Conservation (phyloP, 2,113 vertebrate genomes). For the Antigone vipio region DNA sequence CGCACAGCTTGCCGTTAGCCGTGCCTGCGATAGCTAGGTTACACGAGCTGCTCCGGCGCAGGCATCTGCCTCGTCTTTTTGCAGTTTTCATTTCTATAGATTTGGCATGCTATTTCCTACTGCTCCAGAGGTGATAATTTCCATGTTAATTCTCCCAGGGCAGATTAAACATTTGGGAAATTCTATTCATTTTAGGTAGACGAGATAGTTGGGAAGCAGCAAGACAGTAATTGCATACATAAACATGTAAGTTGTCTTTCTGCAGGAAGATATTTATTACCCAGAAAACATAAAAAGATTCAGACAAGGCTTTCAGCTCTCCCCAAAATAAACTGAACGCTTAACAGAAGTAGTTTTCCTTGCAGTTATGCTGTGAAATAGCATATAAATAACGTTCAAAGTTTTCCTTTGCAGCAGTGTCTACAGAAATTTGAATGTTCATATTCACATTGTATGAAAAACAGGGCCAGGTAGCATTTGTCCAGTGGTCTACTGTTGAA, state of each 20-base stretch:
- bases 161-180: background rate
- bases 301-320: background rate
- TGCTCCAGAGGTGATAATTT: background rate
- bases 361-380: background rate
- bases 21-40: accelerated
- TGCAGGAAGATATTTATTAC: background rate
- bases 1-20: accelerated
- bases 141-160: background rate
- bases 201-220: background rate
- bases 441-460: background rate
- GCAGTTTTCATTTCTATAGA: background rate
- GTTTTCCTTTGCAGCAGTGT: background rate
- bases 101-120: background rate
- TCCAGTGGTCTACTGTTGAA: background rate
- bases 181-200: background rate
- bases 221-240: background rate
- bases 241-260: background rate
- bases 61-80: background rate
- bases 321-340: background rate
- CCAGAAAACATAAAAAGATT: background rate
- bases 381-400: background rate
- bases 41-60: background rate
- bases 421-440: background rate
- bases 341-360: background rate
- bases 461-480: background rate